phyloP scores from a whole-genome alignment of 2,888 invertebrate genomes.

The Diaprepes abbreviatus region DNA sequence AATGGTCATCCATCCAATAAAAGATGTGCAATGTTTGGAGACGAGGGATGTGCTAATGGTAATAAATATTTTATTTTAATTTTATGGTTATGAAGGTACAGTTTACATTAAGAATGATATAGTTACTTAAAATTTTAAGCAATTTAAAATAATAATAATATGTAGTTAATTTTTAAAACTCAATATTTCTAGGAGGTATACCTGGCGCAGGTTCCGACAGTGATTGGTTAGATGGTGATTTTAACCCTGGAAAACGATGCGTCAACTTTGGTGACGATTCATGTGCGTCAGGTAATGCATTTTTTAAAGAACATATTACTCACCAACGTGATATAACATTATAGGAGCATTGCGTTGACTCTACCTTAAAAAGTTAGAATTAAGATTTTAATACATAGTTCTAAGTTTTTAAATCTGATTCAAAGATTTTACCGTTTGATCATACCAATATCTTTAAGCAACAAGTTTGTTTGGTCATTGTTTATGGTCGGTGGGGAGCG shows the following conservation, averaged over 20 bases:
- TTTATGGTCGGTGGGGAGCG: no score
- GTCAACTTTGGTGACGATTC: slow-evolving; percentile 71
- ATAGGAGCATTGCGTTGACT: background rate
- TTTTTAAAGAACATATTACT: background rate
- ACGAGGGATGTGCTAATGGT: slow-evolving; percentile 63
- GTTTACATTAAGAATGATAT: no score
- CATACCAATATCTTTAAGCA: no score
- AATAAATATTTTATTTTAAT: no score
- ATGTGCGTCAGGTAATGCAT: slow-evolving; percentile 66
- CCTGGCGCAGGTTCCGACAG: slow-evolving; percentile 54
- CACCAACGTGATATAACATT: background rate
- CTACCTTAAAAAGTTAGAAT: background rate
- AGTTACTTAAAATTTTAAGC: no score
- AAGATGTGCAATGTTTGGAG: slow-evolving; percentile 68
- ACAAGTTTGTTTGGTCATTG: no score
- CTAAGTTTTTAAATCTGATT: no score
- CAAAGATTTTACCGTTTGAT: no score
- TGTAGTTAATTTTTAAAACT: background rate
- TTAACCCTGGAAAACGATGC: slow-evolving; percentile 57
- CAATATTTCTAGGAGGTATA: slow-evolving; percentile 48
- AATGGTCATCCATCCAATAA: slow-evolving; percentile 44
- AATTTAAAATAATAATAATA: no score
- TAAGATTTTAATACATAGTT: no score
- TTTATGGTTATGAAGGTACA: no score
- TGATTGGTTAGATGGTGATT: slow-evolving; percentile 50